Percentiles rank a stretch among this genome's conserved stretches.
These are phyloP conservation scores for Myxocyprinus asiaticus DNA, from an alignment of 2,113 vertebrate species.

Conservation along the genomic window DNA sequence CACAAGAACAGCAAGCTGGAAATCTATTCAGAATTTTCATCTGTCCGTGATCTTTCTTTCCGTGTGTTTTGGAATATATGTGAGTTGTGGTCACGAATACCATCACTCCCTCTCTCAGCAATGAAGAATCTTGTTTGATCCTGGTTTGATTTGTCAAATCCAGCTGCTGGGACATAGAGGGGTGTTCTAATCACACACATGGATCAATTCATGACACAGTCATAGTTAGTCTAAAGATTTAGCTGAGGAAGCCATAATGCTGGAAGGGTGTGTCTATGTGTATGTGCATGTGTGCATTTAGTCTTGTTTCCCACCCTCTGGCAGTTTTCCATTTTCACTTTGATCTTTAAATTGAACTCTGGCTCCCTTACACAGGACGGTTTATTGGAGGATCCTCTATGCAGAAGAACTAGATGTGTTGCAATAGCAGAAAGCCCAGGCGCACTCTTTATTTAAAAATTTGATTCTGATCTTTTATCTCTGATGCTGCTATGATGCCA, in stretches of 20 bases:
- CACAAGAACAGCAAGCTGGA: conserved; percentile 1
- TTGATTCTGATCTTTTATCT: neutral
- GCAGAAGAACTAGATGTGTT: neutral
- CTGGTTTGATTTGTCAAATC: conserved; percentile 17
- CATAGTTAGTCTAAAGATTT: conserved; percentile 3
- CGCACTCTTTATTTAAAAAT: neutral
- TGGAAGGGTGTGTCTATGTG: conserved; percentile 13
- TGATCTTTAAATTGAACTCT: conserved; percentile 21
- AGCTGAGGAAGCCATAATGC: neutral
- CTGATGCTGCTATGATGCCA: neutral
- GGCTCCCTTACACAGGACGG: conserved; percentile 17
- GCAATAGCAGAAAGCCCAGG: neutral
- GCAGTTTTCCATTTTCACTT: conserved; percentile 18
- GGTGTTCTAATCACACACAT: conserved; percentile 17
- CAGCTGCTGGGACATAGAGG: conserved; percentile 29
- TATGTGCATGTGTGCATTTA: conserved; percentile 2
- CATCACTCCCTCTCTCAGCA: conserved; percentile 2
- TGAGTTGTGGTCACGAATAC: conserved; percentile 31
- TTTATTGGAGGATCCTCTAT: neutral
- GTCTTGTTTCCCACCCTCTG: conserved; percentile 23
- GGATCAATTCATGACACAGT: conserved; percentile 1
- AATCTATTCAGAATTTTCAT: conserved; percentile 29
- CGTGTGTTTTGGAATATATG: conserved; percentile 18
- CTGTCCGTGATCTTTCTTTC: conserved; percentile 25
- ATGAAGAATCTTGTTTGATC: conserved; percentile 27